Evolutionary conservation across 1,140 invertebrate genomes (phyloP).

Genomic region (Frieseomelitta varia): DNA sequence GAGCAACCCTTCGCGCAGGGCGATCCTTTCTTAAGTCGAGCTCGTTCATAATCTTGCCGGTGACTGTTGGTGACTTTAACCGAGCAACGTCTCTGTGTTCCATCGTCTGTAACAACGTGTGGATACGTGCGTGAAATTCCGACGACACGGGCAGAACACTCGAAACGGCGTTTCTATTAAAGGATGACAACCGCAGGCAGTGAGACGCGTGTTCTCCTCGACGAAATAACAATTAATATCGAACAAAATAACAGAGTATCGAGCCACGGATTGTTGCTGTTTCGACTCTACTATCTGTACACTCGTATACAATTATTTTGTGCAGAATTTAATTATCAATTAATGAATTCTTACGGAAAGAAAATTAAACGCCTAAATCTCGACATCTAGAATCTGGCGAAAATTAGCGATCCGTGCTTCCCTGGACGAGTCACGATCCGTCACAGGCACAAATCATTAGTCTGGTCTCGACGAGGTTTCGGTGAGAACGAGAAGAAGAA

Average conservation of each 20-base stretch:
- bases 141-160: constrained; percentile 52
- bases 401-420: constrained; percentile 59
- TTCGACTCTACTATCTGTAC: not conserved
- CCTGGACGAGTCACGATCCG: constrained; percentile 52
- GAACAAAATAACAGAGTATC: not conserved
- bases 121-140: constrained; percentile 72
- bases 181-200: constrained; percentile 49
- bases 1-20: constrained; percentile 60
- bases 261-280: not conserved
- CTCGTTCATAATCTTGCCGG: constrained; percentile 73
- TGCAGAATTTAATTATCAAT: not conserved
- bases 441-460: constrained; percentile 68
- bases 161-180: constrained; percentile 56
- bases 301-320: not conserved
- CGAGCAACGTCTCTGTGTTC: constrained; percentile 62
- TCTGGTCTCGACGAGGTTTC: constrained; percentile 49
- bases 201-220: constrained; percentile 6
- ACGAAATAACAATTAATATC: constrained; percentile 38
- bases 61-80: constrained; percentile 71
- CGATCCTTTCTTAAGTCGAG: constrained; percentile 64
- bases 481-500: constrained; percentile 8
- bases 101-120: constrained; percentile 66
- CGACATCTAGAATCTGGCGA: constrained; percentile 29
- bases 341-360: not conserved
- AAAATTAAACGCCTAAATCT: not conserved